Conservation (phyloP, 2,113 vertebrate genomes). For the Alosa alosa region DNA sequence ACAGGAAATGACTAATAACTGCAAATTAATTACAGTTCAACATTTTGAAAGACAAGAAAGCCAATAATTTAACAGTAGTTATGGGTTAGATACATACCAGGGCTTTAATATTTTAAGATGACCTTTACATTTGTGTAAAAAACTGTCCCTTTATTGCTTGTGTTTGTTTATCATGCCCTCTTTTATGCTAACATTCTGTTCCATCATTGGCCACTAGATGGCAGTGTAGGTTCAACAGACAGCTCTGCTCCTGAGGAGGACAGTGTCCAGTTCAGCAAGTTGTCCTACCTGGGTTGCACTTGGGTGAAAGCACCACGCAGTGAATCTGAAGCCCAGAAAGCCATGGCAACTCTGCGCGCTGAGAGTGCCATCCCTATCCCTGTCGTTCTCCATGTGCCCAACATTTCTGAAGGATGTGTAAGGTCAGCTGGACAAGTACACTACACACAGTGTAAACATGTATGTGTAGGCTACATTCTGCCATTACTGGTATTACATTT, state of each 20-base stretch:
- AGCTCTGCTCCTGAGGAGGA: constrained; percentile 79
- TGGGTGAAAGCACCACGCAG: constrained; percentile 92
- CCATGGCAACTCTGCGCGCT: constrained; percentile 85
- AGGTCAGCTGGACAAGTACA: constrained; percentile 69
- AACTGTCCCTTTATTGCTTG: neutral
- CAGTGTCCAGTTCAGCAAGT: constrained; percentile 93
- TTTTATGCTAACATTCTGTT: neutral
- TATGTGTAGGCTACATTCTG: neutral
- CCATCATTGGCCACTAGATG: neutral
- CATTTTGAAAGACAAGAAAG: no score
- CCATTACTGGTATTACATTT: neutral
- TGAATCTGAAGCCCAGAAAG: constrained; percentile 83
- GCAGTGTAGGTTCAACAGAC: neutral
- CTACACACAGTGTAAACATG: neutral
- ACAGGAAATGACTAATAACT: no score
- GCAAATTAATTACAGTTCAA: no score
- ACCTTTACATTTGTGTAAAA: no score
- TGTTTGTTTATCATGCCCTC: neutral
- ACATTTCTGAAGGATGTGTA: constrained; percentile 88
- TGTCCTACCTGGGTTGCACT: constrained; percentile 90
- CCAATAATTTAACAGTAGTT: no score
- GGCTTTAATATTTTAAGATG: no score
- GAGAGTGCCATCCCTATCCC: constrained; percentile 81
- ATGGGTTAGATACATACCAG: no score
- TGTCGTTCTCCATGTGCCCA: constrained; percentile 91